Evolutionary conservation across 2,888 invertebrate genomes (phyloP).

Genomic region (Spisula solida): DNA sequence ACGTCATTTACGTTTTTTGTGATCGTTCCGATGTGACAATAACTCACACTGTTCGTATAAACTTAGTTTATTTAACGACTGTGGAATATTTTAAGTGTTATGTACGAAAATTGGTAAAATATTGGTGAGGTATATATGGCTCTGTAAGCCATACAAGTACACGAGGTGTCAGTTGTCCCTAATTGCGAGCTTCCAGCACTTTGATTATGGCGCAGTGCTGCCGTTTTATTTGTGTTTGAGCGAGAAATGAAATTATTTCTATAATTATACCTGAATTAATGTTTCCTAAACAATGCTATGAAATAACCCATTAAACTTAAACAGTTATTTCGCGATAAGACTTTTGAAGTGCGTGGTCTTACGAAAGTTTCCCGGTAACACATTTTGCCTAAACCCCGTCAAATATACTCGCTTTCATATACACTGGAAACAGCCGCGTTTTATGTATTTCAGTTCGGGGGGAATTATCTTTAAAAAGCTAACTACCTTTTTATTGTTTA

Average conservation of each 20-base stretch:
- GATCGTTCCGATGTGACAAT: too few species aligned
- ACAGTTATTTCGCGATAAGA: background rate
- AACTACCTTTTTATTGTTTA: conserved; percentile 10
- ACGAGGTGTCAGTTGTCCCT: background rate
- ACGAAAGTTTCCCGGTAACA: background rate
- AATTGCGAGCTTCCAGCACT: background rate
- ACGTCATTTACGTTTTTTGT: too few species aligned
- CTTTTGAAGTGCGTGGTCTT: background rate
- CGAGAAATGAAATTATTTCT: background rate
- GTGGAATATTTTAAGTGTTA: background rate
- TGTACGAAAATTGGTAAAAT: background rate
- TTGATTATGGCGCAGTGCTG: background rate
- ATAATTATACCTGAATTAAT: background rate
- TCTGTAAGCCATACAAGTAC: background rate
- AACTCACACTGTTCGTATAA: background rate
- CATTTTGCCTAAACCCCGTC: background rate
- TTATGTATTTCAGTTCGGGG: background rate
- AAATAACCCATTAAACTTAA: conserved; percentile 5
- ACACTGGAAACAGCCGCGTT: conserved; percentile 13
- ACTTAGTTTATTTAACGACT: background rate
- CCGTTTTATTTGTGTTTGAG: background rate
- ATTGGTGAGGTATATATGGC: background rate
- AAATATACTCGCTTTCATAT: background rate
- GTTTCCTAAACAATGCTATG: conserved; percentile 6
- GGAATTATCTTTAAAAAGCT: conserved; percentile 21